Conservation (phyloP, 2,797 vertebrate genomes). For the Columba guinea region DNA sequence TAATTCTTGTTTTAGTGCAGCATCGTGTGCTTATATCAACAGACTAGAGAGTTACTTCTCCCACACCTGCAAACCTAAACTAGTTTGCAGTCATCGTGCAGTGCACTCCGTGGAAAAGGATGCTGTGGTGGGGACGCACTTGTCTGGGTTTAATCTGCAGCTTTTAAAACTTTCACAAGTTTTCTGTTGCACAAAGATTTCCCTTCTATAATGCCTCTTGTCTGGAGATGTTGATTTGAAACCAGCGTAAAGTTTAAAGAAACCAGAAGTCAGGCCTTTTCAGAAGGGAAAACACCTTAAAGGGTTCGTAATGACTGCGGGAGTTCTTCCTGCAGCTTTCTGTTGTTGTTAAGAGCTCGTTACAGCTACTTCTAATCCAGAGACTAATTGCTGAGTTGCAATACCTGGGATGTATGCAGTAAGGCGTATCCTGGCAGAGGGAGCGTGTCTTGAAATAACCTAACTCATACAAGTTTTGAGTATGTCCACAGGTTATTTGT, state of each 20-base stretch:
- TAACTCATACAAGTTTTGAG: background rate
- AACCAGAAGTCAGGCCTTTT: background rate
- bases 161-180: background rate
- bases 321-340: background rate
- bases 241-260: background rate
- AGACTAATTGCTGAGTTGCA: background rate
- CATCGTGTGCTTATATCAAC: background rate
- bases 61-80: background rate
- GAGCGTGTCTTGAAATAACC: background rate
- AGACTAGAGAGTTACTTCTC: background rate
- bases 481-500: background rate
- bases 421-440: background rate
- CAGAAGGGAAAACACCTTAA: background rate
- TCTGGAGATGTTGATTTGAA: background rate
- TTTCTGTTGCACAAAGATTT: background rate
- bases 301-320: background rate
- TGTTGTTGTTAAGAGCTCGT: background rate
- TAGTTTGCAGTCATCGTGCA: background rate
- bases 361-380: background rate
- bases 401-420: rapidly evolving
- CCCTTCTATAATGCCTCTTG: background rate
- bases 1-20: background rate
- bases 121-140: background rate
- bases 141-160: background rate
- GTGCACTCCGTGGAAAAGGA: background rate